Percentiles rank a stretch among this genome's conserved stretches.
Evolutionary conservation across 2,888 invertebrate species (phyloP).

Genomic region (Pegoplata infirma): DNA sequence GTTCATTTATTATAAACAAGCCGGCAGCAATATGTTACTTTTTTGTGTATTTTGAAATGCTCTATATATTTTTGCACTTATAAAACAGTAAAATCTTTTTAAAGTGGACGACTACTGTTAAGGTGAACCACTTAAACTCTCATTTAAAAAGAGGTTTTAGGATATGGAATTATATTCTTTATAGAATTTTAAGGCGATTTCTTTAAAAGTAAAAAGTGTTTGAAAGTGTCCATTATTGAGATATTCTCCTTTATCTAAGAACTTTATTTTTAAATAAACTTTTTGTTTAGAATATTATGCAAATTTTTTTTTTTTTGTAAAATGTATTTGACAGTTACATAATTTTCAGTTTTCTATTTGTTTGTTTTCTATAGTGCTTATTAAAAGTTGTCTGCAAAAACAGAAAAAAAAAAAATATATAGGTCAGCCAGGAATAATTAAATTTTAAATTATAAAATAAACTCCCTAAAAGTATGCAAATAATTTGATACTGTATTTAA

Average conservation of each 20-base stretch:
- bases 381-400: background rate
- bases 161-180: too few species aligned
- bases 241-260: background rate
- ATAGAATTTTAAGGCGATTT: too few species aligned
- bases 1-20: slow-evolving; percentile 16
- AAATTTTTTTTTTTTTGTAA: background rate
- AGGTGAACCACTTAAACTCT: too few species aligned
- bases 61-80: background rate
- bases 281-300: background rate
- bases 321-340: slow-evolving; percentile 13
- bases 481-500: background rate
- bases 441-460: background rate
- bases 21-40: slow-evolving; percentile 4
- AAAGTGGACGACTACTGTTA: too few species aligned
- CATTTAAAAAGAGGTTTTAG: too few species aligned
- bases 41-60: background rate
- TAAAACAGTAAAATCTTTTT: too few species aligned
- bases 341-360: too few species aligned
- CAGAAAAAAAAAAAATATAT: background rate
- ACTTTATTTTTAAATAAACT: background rate
- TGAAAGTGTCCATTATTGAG: too few species aligned
- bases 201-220: too few species aligned
- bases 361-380: background rate
- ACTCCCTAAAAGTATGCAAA: slow-evolving; percentile 10
- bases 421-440: slow-evolving; percentile 1